Evolutionary conservation across 2,888 invertebrate species (phyloP).

Genomic region (Spicauda simplicius): DNA sequence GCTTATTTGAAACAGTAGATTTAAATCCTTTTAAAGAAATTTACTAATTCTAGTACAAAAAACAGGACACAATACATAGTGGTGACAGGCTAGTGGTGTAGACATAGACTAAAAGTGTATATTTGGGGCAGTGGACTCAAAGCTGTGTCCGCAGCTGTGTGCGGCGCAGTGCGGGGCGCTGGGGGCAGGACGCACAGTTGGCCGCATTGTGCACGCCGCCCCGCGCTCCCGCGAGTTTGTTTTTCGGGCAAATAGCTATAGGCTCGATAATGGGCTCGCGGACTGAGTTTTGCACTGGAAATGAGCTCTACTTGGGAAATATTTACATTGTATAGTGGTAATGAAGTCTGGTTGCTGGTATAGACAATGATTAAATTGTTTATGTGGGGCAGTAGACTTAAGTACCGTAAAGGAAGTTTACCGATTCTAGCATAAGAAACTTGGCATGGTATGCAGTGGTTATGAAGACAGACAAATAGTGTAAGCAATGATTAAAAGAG

Average conservation of each 20-base stretch:
- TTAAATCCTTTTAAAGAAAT: no score
- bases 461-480: no score
- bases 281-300: conserved; percentile 51
- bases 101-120: conserved; percentile 1
- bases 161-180: conserved; percentile 67
- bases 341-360: no score
- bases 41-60: no score
- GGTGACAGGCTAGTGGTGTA: not conserved
- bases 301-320: conserved; percentile 57
- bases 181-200: conserved; percentile 78
- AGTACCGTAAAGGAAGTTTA: no score
- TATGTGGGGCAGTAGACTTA: conserved; percentile 53
- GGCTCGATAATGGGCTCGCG: conserved; percentile 85
- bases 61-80: not conserved
- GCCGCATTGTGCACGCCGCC: conserved; percentile 72
- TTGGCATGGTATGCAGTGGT: no score
- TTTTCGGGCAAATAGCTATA: conserved; percentile 85
- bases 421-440: no score
- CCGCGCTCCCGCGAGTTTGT: conserved; percentile 80
- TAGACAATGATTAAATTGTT: no score
- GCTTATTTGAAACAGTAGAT: conserved; percentile 41
- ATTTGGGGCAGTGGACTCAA: conserved; percentile 62
- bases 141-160: conserved; percentile 66
- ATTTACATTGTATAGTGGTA: no score
- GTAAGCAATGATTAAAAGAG: no score